A percentile compares a stretch with the other conserved stretches of the same genome.
Conservation (phyloP, 2,888 invertebrate genomes). For the Galerucella pusilla region DNA sequence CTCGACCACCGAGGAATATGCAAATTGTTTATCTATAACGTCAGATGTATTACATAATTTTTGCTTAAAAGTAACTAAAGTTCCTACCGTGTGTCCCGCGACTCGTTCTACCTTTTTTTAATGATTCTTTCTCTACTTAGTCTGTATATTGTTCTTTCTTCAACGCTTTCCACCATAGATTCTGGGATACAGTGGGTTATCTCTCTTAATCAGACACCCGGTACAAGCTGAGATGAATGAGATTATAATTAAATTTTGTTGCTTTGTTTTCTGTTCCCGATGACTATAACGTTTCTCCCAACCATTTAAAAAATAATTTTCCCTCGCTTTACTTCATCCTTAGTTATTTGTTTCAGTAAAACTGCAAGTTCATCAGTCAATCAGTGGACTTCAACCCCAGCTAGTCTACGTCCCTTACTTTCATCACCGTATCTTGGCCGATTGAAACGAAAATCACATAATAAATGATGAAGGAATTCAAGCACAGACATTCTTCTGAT, state of each 20-base stretch:
- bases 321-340: not conserved
- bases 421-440: not conserved
- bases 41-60: too few species aligned
- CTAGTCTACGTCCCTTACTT: conserved; percentile 2
- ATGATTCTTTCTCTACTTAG: too few species aligned
- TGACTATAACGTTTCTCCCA: not conserved
- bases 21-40: too few species aligned
- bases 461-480: conserved; percentile 12
- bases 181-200: too few species aligned
- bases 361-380: conserved; percentile 9
- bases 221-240: not conserved
- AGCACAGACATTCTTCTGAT: conserved; percentile 8
- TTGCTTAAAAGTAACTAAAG: too few species aligned
- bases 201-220: too few species aligned
- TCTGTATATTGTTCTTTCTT: too few species aligned
- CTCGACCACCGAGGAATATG: too few species aligned
- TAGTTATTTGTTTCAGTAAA: conserved; percentile 6
- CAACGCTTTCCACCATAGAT: too few species aligned
- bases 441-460: conserved; percentile 14
- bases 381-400: conserved; percentile 6
- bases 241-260: not conserved
- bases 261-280: not conserved
- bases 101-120: too few species aligned
- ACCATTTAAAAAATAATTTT: not conserved
- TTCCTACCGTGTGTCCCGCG: too few species aligned